A percentile compares a stretch with the other conserved stretches of the same genome.
These are phyloP conservation scores for Nesometra sesokonis DNA, from an alignment of 35 echinoderm and acorn worm genomes.

Conservation along the genomic window DNA sequence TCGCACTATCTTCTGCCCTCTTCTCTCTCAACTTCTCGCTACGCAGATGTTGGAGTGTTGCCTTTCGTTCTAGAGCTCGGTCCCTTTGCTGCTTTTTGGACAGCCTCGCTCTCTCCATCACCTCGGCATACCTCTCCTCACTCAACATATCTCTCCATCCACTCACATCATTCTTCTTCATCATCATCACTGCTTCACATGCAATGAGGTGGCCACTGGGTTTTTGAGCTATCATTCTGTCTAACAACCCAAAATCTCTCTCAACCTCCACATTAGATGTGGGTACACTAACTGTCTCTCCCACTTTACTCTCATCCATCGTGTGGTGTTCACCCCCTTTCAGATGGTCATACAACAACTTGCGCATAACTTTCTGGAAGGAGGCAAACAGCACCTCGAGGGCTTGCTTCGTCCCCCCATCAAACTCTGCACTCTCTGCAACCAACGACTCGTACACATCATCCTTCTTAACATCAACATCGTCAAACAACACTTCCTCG, in stretches of 20 bases:
- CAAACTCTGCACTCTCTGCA: conserved; percentile 1
- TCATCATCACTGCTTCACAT: conserved; percentile 51
- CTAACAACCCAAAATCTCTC: conserved; percentile 59
- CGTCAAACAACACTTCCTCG: conserved; percentile 5
- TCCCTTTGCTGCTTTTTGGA: background rate
- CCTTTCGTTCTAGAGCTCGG: background rate
- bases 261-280: conserved; percentile 63
- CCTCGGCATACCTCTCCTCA: background rate
- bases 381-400: conserved; percentile 21
- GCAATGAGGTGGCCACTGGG: conserved; percentile 33
- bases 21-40: conserved; percentile 21
- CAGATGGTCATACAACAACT: conserved; percentile 11
- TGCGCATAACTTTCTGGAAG: background rate
- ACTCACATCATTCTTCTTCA: conserved; percentile 31
- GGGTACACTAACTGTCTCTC: conserved; percentile 42
- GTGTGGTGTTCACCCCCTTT: conserved; percentile 4
- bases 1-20: conserved; percentile 3
- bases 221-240: conserved; percentile 37
- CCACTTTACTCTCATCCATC: conserved; percentile 10
- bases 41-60: background rate
- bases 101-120: background rate
- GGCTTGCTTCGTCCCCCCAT: conserved; percentile 3
- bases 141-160: conserved; percentile 20
- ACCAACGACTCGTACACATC: conserved; percentile 30
- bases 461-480: conserved; percentile 24